phyloP scores from a whole-genome alignment of 2,797 vertebrate species.

The Halcyon chelicuti region DNA sequence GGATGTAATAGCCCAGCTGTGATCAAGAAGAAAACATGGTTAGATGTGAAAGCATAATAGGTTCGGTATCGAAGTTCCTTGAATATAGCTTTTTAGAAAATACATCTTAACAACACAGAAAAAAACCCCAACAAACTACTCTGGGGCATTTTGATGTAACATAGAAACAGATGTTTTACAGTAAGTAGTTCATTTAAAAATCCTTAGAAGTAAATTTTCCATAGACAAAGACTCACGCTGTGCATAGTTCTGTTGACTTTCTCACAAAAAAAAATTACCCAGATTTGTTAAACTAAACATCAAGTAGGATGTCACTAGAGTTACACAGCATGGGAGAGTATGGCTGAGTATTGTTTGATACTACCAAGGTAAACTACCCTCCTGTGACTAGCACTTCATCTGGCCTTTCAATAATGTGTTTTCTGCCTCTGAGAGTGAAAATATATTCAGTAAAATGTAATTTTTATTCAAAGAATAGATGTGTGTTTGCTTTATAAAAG shows the following conservation, averaged over 20 bases:
- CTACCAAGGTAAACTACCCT: neutral
- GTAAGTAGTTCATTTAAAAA: neutral
- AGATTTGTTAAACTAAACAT: neutral
- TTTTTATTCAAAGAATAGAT: conserved; percentile 30
- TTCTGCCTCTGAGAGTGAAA: neutral
- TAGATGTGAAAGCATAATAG: neutral
- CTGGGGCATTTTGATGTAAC: neutral
- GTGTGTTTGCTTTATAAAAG: neutral
- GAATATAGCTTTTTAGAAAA: neutral
- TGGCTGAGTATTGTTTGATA: neutral
- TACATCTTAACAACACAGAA: neutral
- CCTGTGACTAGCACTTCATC: neutral
- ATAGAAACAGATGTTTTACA: neutral
- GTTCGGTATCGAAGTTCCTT: neutral
- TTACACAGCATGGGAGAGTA: neutral
- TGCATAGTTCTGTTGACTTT: neutral
- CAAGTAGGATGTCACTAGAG: neutral
- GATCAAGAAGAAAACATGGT: conserved; percentile 14
- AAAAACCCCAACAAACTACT: neutral
- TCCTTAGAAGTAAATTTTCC: neutral
- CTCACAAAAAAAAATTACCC: neutral
- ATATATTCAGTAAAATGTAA: neutral
- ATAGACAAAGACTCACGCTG: neutral
- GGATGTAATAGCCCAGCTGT: conserved; percentile 14
- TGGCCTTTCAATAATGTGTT: neutral